These are phyloP conservation scores for Micrasema longulum DNA, from an alignment of 1,140 invertebrate genomes.

Conservation along the genomic window DNA sequence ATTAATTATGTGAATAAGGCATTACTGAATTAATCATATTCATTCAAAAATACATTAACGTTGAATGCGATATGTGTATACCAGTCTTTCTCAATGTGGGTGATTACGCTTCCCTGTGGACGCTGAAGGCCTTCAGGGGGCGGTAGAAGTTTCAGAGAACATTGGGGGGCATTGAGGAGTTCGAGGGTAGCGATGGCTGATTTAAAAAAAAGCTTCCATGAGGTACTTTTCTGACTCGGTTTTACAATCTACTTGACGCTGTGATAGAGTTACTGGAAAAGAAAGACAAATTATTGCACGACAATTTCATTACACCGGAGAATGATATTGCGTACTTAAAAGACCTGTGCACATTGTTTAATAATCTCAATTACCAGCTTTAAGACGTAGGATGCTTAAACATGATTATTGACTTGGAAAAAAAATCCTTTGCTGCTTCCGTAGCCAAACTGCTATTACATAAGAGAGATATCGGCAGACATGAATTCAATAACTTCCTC, in stretches of 20 bases:
- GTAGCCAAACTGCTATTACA: conserved; percentile 58
- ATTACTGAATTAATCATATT: too few species aligned
- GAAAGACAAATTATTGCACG: conserved; percentile 54
- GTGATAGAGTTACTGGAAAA: conserved; percentile 57
- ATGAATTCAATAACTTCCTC: conserved; percentile 57
- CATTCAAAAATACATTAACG: too few species aligned
- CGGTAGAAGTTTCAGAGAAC: too few species aligned
- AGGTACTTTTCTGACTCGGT: conserved; percentile 58
- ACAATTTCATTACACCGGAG: conserved; percentile 55
- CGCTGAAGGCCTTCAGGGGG: too few species aligned
- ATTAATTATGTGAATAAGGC: too few species aligned
- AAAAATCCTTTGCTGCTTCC: conserved; percentile 58
- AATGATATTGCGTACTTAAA: conserved; percentile 59
- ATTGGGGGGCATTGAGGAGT: too few species aligned
- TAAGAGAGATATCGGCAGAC: conserved; percentile 58
- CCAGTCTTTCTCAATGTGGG: too few species aligned
- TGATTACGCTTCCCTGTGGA: too few species aligned
- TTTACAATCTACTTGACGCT: conserved; percentile 58
- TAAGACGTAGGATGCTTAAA: conserved; percentile 60
- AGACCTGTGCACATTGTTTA: conserved; percentile 56
- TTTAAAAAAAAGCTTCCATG: too few species aligned
- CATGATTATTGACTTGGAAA: conserved; percentile 63
- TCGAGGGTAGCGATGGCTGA: too few species aligned
- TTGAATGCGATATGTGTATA: too few species aligned
- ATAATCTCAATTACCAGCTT: conserved; percentile 51